Conservation (phyloP, 1,140 invertebrate species). For the Cataglyphis hispanica region DNA sequence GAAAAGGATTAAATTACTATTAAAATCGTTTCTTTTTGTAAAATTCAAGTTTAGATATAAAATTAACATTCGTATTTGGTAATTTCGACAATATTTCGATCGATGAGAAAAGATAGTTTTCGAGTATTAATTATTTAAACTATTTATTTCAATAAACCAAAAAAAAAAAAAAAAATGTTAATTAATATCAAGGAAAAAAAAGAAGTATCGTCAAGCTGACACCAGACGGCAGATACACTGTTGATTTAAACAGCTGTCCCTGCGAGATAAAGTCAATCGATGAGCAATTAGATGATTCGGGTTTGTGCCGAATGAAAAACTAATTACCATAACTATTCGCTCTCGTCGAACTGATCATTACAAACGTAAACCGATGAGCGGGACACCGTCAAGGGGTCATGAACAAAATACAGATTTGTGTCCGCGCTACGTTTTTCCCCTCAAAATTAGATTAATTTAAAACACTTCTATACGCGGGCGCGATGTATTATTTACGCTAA, state of each 20-base stretch:
- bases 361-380: background rate
- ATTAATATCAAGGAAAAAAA: conserved; percentile 36
- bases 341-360: conserved; percentile 23
- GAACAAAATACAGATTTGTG: background rate
- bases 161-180: background rate
- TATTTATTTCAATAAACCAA: background rate
- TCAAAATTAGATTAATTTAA: background rate
- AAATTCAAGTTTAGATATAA: background rate
- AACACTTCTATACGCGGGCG: background rate
- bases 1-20: background rate
- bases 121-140: background rate
- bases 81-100: background rate
- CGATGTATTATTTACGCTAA: conserved; percentile 9
- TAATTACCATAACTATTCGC: conserved; percentile 50
- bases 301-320: conserved; percentile 35
- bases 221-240: background rate
- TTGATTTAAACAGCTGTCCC: conserved; percentile 42
- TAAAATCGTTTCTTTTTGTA: background rate
- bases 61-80: background rate
- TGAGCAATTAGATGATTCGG: conserved; percentile 48
- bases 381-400: background rate
- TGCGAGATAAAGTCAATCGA: conserved; percentile 54
- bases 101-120: background rate
- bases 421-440: background rate
- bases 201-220: background rate